Percentiles rank a stretch among this genome's conserved stretches.
phyloP scores from a whole-genome alignment of 30 jellyfish, hydroid and myxozoan genomes.

The Rhopilema esculentum region DNA sequence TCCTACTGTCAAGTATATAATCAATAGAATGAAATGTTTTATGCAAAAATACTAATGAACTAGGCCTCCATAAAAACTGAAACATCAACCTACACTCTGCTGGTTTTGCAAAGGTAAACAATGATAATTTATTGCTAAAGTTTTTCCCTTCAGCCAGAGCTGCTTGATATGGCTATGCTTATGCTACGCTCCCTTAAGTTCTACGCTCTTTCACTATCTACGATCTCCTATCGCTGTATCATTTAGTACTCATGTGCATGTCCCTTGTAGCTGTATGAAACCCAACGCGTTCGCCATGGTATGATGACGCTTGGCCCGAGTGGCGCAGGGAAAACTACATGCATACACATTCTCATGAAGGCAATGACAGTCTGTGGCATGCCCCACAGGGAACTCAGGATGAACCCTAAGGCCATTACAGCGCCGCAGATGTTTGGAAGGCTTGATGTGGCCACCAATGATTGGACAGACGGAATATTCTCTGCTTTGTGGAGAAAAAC shows the following conservation, averaged over 20 bases:
- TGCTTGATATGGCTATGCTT: too few species aligned
- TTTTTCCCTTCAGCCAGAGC: too few species aligned
- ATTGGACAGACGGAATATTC: slow-evolving; percentile 96
- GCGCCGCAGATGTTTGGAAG: slow-evolving; percentile 98
- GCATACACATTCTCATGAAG: slow-evolving; percentile 88
- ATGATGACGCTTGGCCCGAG: slow-evolving; percentile 96
- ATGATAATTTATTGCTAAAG: too few species aligned
- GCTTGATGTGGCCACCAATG: slow-evolving; percentile 91
- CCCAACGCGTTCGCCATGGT: slow-evolving; percentile 95
- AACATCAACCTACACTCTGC: too few species aligned
- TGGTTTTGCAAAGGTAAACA: too few species aligned
- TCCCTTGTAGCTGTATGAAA: slow-evolving; percentile 76
- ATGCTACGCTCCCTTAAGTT: too few species aligned
- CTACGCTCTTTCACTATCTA: too few species aligned
- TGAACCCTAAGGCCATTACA: slow-evolving; percentile 98
- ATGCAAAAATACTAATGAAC: too few species aligned
- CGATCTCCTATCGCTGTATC: too few species aligned
- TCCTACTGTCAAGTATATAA: too few species aligned
- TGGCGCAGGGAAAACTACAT: slow-evolving; percentile 92
- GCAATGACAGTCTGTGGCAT: slow-evolving; percentile 84
- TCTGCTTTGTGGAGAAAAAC: slow-evolving; percentile 95
- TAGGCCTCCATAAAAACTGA: too few species aligned
- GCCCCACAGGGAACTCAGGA: slow-evolving; percentile 90
- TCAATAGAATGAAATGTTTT: too few species aligned
- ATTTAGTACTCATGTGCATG: background rate